These are phyloP conservation scores for Pristionchus japonicus DNA, from an alignment of 2,888 invertebrate genomes.

Conservation along the genomic window DNA sequence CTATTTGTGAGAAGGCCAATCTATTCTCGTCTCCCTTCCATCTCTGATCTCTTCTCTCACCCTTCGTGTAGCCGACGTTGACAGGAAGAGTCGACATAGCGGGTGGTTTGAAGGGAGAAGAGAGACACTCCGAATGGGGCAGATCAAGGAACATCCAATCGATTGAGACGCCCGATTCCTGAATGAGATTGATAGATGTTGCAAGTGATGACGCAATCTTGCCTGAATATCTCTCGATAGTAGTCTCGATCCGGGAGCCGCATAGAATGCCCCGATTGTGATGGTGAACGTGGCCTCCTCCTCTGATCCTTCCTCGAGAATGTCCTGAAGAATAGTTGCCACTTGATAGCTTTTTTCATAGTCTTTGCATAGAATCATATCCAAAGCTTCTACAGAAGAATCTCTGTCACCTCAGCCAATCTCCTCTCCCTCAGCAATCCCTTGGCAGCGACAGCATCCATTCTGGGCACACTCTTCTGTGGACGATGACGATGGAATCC, in stretches of 20 bases:
- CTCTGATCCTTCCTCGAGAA: conserved; percentile 2
- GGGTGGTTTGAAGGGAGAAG: conserved; percentile 51
- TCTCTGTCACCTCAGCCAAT: neutral
- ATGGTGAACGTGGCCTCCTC: conserved; percentile 27
- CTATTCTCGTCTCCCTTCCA: neutral
- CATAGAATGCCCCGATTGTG: neutral
- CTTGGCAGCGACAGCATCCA: neutral
- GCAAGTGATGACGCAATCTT: neutral
- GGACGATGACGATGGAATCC: neutral
- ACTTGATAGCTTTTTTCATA: too few relatives aligned
- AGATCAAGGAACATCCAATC: conserved; percentile 57
- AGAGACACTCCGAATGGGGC: conserved; percentile 53
- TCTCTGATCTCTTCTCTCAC: conserved; percentile 12
- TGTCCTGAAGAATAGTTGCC: neutral
- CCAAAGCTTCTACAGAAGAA: too few relatives aligned
- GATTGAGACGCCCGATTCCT: neutral
- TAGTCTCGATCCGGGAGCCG: neutral
- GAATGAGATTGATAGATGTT: neutral
- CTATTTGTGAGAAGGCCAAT: neutral
- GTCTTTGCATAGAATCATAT: too few relatives aligned
- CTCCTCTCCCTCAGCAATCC: conserved; percentile 14
- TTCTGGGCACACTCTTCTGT: conserved; percentile 3
- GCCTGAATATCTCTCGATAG: neutral
- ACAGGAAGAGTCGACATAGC: conserved; percentile 46
- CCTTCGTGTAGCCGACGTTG: conserved; percentile 51